These are phyloP conservation scores for Panagrolaimus sp. DNA, from an alignment of 1,140 invertebrate species.

Conservation along the genomic window DNA sequence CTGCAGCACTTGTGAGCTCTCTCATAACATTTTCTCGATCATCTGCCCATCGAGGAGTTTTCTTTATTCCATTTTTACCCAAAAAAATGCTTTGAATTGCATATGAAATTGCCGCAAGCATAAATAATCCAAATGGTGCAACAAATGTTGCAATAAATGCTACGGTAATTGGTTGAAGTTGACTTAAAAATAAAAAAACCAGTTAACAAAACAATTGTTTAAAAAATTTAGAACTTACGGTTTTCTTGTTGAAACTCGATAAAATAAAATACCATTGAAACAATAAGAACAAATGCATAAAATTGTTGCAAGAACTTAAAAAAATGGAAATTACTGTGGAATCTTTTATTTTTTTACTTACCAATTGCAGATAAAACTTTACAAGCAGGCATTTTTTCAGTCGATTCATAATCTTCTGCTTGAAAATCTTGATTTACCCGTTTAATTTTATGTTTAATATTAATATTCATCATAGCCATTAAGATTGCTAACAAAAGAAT, in stretches of 20 bases:
- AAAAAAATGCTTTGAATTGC: neutral
- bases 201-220: neutral
- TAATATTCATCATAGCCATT: neutral
- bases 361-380: too few species aligned
- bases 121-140: neutral
- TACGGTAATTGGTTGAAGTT: neutral
- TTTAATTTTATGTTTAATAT: neutral
- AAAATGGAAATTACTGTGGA: neutral
- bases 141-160: constrained; percentile 9
- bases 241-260: neutral
- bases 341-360: neutral
- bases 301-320: neutral
- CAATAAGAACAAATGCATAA: neutral
- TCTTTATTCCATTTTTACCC: neutral
- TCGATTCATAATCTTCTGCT: too few species aligned
- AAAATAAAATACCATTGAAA: neutral
- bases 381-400: too few species aligned
- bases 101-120: constrained; percentile 1
- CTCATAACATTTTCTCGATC: constrained; percentile 6
- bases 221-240: neutral
- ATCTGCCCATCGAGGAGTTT: constrained; percentile 9
- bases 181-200: neutral
- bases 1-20: constrained; percentile 6
- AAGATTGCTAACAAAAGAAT: neutral
- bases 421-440: neutral